phyloP scores from a whole-genome alignment of 2,797 vertebrate genomes.

The Podarcis siculus region DNA sequence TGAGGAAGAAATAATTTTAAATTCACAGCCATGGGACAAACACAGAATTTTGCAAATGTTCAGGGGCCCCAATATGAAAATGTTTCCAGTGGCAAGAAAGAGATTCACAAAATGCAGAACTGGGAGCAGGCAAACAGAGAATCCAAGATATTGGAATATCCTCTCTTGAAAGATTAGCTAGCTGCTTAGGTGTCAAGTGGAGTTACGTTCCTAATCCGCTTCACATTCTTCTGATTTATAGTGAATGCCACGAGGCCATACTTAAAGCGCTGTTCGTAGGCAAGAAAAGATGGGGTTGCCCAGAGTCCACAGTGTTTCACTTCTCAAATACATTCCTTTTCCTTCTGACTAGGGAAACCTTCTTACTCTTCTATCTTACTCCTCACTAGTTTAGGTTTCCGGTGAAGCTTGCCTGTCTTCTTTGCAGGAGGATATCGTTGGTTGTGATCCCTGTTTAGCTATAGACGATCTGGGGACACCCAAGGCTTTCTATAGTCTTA shows the following conservation, averaged over 20 bases:
- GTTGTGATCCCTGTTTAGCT: not conserved
- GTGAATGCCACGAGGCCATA: slow-evolving; percentile 3
- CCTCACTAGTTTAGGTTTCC: not conserved
- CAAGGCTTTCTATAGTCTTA: not conserved
- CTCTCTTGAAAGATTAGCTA: not conserved
- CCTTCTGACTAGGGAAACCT: not conserved
- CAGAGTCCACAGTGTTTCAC: not conserved
- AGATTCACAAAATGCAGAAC: not conserved
- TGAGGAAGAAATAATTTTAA: not conserved
- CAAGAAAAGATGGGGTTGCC: not conserved
- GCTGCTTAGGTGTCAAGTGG: not conserved
- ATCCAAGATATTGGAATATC: not conserved
- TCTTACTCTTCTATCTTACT: not conserved
- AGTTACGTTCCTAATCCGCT: not conserved
- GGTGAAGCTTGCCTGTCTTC: not conserved
- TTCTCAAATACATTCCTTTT: slow-evolving; percentile 27
- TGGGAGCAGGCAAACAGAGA: not conserved
- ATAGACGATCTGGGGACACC: no score
- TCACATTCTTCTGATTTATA: not conserved
- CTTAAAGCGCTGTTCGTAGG: not conserved
- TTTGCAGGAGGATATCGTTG: not conserved
- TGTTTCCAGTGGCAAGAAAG: not conserved
- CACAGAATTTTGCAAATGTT: not conserved
- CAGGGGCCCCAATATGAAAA: not conserved
- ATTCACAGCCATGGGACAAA: not conserved